These are phyloP conservation scores for Larimichthys polyactis DNA, from an alignment of 2,113 vertebrate species.

Conservation along the genomic window DNA sequence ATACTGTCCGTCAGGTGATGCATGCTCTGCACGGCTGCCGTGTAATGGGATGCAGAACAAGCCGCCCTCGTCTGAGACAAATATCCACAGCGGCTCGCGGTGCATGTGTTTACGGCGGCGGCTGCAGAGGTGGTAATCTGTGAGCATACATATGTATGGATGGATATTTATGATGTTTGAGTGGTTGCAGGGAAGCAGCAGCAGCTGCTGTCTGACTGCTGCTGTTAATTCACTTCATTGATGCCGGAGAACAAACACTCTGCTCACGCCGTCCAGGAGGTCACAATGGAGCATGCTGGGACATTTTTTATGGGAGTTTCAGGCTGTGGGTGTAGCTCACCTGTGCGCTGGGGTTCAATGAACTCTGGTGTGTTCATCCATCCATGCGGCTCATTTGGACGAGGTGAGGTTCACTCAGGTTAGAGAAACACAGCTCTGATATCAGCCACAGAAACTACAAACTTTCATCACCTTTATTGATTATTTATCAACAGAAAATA, in stretches of 20 bases:
- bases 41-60: conserved; percentile 52
- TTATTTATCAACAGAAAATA: too few species aligned
- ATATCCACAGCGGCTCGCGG: conserved; percentile 24
- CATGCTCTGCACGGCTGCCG: conserved; percentile 43
- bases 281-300: conserved; percentile 69
- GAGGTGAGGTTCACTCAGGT: neutral
- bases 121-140: conserved; percentile 62
- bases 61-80: conserved; percentile 19
- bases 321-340: conserved; percentile 28
- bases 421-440: neutral
- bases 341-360: neutral
- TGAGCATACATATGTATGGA: conserved; percentile 47
- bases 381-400: conserved; percentile 33
- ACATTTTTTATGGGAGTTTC: conserved; percentile 60
- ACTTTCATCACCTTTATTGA: neutral
- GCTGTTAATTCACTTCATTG: conserved; percentile 62
- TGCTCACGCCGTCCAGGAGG: conserved; percentile 10
- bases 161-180: conserved; percentile 32
- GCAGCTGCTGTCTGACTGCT: conserved; percentile 52
- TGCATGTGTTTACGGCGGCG: conserved; percentile 26
- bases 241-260: conserved; percentile 56
- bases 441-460: too few species aligned
- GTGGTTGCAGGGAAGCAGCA: conserved; percentile 48
- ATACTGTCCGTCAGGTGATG: conserved; percentile 49
- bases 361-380: conserved; percentile 48